Conservation (phyloP, 2,888 invertebrate species). For the Patella ulyssiponensis region DNA sequence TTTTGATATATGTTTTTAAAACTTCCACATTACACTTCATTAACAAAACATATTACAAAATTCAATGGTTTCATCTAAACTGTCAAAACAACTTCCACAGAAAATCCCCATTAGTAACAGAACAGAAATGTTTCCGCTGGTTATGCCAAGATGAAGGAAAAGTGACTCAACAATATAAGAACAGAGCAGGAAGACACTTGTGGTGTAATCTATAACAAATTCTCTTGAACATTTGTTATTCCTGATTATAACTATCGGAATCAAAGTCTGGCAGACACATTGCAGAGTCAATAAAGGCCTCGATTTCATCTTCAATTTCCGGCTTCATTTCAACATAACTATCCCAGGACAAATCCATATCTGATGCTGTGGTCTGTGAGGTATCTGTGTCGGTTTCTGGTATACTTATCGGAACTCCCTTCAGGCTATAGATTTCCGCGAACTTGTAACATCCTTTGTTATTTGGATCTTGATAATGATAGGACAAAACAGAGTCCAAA, state of each 20-base stretch:
- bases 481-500: slow-evolving; percentile 62
- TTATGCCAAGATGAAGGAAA: too few species aligned
- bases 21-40: too few species aligned
- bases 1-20: too few species aligned
- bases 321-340: slow-evolving; percentile 35
- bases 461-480: slow-evolving; percentile 58
- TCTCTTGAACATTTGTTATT: background rate
- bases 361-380: background rate
- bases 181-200: too few species aligned
- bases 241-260: background rate
- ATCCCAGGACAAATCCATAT: slow-evolving; percentile 34
- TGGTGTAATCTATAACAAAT: background rate
- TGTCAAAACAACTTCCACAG: too few species aligned
- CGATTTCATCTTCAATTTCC: slow-evolving; percentile 33
- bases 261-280: slow-evolving; percentile 18
- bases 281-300: slow-evolving; percentile 23
- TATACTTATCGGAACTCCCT: slow-evolving; percentile 31
- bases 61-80: too few species aligned
- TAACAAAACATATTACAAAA: too few species aligned
- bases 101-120: too few species aligned
- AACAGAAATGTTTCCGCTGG: too few species aligned
- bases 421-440: slow-evolving; percentile 48
- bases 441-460: slow-evolving; percentile 42
- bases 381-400: slow-evolving; percentile 25
- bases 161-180: too few species aligned